A percentile compares a stretch with the other conserved stretches of the same genome.
Conservation (phyloP, 2,113 vertebrate genomes). For the Misgurnus mizolepis region DNA sequence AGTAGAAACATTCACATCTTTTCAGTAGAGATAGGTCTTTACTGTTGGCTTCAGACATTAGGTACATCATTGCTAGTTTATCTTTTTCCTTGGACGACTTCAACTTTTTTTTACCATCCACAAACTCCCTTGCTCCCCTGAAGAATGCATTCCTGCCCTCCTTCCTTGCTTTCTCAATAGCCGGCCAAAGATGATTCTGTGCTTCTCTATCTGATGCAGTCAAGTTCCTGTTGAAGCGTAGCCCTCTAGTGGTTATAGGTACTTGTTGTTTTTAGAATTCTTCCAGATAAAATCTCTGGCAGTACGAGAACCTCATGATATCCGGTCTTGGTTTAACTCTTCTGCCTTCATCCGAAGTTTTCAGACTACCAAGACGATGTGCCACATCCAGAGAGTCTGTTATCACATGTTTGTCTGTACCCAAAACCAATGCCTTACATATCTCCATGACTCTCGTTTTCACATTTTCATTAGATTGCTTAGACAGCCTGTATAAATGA, state of each 20-base stretch:
- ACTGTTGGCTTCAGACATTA: no score
- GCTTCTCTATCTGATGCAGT: background rate
- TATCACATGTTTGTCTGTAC: background rate
- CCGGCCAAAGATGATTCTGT: slow-evolving; percentile 2
- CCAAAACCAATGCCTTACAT: background rate
- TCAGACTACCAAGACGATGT: background rate
- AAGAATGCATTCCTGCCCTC: slow-evolving; percentile 6
- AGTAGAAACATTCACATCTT: no score
- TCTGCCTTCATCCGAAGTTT: background rate
- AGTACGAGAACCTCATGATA: background rate
- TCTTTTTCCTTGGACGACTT: no score
- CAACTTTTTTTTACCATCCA: background rate
- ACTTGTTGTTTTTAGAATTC: background rate
- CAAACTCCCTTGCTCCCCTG: background rate
- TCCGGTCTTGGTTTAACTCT: background rate
- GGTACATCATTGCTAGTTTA: no score
- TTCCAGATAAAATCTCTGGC: slow-evolving; percentile 9
- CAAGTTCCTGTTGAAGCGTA: background rate
- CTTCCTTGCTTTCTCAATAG: slow-evolving; percentile 6
- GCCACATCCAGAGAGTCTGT: background rate
- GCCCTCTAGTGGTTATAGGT: background rate
- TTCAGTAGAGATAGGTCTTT: no score
- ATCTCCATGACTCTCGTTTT: background rate
- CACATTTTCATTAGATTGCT: background rate
- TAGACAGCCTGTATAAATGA: background rate